These are phyloP conservation scores for Xiphophorus birchmanni DNA, from an alignment of 2,797 vertebrate species.

Conservation along the genomic window DNA sequence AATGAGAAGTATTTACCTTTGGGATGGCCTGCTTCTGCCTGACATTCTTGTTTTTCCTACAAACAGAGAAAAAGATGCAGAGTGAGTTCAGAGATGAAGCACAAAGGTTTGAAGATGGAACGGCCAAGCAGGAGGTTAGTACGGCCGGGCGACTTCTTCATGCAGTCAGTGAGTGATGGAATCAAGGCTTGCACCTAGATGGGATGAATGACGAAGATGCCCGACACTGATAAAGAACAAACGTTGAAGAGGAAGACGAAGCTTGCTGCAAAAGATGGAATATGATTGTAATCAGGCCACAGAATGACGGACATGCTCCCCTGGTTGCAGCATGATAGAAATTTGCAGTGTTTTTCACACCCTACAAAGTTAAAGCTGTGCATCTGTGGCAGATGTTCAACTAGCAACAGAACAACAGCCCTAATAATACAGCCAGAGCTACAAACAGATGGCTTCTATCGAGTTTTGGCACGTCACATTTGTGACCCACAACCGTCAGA, in stretches of 20 bases:
- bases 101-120: conserved; percentile 3
- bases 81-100: conserved; percentile 49
- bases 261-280: conserved; percentile 34
- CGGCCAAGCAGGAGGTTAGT: conserved; percentile 59
- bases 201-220: conserved; percentile 35
- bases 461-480: background rate
- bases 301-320: conserved; percentile 44
- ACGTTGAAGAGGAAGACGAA: conserved; percentile 2
- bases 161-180: conserved; percentile 68
- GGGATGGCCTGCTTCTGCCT: conserved; percentile 95
- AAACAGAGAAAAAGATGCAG: conserved; percentile 21
- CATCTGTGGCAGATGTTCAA: background rate
- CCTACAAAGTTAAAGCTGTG: background rate
- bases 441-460: too few relatives aligned
- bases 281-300: conserved; percentile 37
- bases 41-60: conserved; percentile 91
- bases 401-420: background rate
- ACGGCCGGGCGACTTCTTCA: conserved; percentile 56
- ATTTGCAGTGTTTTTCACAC: background rate
- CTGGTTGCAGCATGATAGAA: conserved; percentile 4
- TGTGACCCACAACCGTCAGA: background rate
- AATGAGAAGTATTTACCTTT: conserved; percentile 84
- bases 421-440: background rate
- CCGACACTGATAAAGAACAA: conserved; percentile 16
- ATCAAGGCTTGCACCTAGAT: conserved; percentile 61